Base-by-base conservation (phyloP, 1,140 invertebrate species). In the Drosophila jambulina region DNA sequence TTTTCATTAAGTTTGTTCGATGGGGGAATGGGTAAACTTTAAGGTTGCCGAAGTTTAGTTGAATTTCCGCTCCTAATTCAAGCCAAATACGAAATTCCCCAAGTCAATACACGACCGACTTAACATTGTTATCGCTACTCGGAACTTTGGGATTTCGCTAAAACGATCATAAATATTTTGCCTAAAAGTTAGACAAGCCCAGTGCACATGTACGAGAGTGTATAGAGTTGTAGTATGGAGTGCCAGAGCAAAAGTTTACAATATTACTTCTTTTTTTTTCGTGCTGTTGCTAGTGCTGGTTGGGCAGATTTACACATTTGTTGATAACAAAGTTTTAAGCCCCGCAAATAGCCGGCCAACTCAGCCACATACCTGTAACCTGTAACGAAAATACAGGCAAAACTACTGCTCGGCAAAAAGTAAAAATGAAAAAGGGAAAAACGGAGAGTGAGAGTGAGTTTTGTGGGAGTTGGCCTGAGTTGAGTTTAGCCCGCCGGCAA, bases 101-200 rank as follows among this genome's bases (percentile, higher is more conserved):
- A 51, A 71, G 53, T 72, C 69, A 72, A 72, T 72, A 72, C 67
- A 72, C 69, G 67, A 71, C 65, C 53, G 53, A 59, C 67, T 72
- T 72, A 72, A 72, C 68, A 72, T 59, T 72, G 69, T 72, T 72
- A 72, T 72, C 69, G 67, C 36, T 71, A 38, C 65, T 49, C 21
- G 1, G 36, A 72, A 72, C 27, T 72, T 72, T 59, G 29, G 68
- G 53, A n/a, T 59, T 49, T 36, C 67, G 43, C 65, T 88, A 88
- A 88, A 87, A 80, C 84, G 83, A 88, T 87, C 83, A 87, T 87
- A 87, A 87, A 87, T 87, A 87, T 87, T 83, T 83, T 77, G 80
- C 67, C 84, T 78, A 88, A 87, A 87, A 87, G 84, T 87, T 87
- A 80, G 80, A 83, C 77, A 87, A 70, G 51, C 70, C 76, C 53